A percentile compares a stretch with the other conserved stretches of the same genome.
phyloP scores from a whole-genome alignment of 2,797 vertebrate species.

The Streptopelia turtur region DNA sequence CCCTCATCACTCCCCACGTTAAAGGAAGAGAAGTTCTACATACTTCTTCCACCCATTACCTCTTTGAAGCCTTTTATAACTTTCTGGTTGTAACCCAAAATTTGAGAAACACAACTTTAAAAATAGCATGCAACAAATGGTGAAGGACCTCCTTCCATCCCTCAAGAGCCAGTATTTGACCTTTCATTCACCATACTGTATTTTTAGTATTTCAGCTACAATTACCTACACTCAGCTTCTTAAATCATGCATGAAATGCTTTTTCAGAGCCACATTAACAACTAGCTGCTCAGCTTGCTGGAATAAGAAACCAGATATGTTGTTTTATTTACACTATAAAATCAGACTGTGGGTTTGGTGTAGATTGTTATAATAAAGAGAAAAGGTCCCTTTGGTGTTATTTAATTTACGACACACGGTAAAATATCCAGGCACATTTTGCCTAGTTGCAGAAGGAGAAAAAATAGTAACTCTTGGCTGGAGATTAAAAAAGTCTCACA shows the following conservation, averaged over 20 bases:
- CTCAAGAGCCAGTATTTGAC: neutral
- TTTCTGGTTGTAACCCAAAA: neutral
- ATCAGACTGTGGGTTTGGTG: conserved; percentile 44
- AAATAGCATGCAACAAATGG: neutral
- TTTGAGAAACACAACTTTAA: neutral
- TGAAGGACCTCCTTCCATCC: neutral
- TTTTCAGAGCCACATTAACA: conserved; percentile 35
- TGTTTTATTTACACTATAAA: conserved; percentile 57
- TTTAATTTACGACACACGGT: conserved; percentile 51
- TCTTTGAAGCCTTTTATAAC: neutral
- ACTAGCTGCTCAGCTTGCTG: conserved; percentile 7
- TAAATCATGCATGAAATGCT: conserved; percentile 28
- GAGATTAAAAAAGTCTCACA: conserved; percentile 40
- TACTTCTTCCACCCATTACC: neutral
- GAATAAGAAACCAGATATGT: conserved; percentile 45
- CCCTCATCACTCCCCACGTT: neutral
- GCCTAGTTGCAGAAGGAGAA: conserved; percentile 26
- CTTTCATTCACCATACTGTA: neutral
- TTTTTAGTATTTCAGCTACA: conserved; percentile 38
- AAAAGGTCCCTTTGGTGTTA: conserved; percentile 44
- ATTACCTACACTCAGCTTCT: neutral
- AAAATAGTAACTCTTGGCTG: conserved; percentile 42
- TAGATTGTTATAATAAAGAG: conserved; percentile 34
- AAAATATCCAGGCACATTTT: conserved; percentile 46
- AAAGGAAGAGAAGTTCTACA: neutral